Base-by-base conservation (phyloP, 1,140 invertebrate species). In the Telenomus remus region DNA sequence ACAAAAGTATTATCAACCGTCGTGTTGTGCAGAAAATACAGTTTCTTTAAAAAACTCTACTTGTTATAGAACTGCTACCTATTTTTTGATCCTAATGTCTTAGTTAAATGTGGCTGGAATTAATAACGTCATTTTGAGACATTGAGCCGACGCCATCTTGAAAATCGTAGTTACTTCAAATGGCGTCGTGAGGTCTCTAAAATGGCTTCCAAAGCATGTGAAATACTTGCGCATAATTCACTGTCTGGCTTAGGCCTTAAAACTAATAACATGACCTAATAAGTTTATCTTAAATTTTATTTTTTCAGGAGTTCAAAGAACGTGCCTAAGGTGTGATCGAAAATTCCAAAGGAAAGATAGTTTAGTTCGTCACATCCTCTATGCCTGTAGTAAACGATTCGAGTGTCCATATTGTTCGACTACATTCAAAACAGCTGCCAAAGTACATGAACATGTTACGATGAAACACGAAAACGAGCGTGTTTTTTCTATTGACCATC, bases 321-420 rank as follows among this genome's bases (percentile, higher is more conserved):
- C 33, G 0, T 68, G 64, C n/a, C 0, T 7, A 0, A 59, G 57
- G 4, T 59, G 63, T 15, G 50, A 34, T 0, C 51, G 63, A 1
- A 35, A 0, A 1, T 66, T 57, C 42, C 56, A 66, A 14, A 42
- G 64, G 5, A 68, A 68, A 15, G 54, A 70, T 35, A 70, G 66
- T 44, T 37, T 64, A 9, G 68, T 53, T 11, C 35, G 66, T n/a
- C 74, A 79, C 33, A 1, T 71, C 0, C 27, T 14, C 12, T 54
- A 93, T 91, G 92, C 94, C 83, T 94, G 93, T 84, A 92, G 92
- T 75, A 93, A 93, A 1, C 92, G 93, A 81, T 93, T 93, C 81
- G 90, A 91, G 77, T 93, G 93, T 84, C 92, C 92, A 4, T 93
- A 92, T 86, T 94, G 93, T 83, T 89, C 56, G 89, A 90, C 4